Evolutionary conservation across 2,888 invertebrate species (phyloP).

Genomic region (Tipula confusa): DNA sequence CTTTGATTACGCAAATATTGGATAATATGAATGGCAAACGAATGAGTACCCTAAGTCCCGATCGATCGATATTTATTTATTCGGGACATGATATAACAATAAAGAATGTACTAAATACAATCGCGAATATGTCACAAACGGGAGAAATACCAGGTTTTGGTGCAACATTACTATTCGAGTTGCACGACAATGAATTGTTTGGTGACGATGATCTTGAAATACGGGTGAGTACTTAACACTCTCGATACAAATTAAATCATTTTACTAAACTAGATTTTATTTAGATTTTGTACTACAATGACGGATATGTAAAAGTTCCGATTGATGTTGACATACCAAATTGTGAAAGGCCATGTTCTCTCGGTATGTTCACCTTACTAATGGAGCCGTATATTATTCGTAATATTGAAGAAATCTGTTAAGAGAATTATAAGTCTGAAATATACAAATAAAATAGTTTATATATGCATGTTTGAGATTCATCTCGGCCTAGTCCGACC

Average conservation of each 20-base stretch:
- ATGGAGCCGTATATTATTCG: not conserved
- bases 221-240: conserved; percentile 52
- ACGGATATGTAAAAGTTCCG: not conserved
- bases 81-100: conserved; percentile 80
- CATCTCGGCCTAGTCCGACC: too few species aligned
- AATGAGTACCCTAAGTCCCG: conserved; percentile 47
- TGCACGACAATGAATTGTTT: conserved; percentile 54
- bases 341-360: conserved; percentile 21
- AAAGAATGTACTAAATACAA: conserved; percentile 67
- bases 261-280: too few species aligned
- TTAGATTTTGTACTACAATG: not conserved
- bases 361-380: not conserved
- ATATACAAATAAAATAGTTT: not conserved
- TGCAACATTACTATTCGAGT: conserved; percentile 67
- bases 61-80: conserved; percentile 61
- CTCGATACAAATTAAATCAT: too few species aligned
- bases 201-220: conserved; percentile 52
- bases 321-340: conserved; percentile 15
- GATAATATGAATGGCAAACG: conserved; percentile 57
- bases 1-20: conserved; percentile 62
- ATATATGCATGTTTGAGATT: too few species aligned
- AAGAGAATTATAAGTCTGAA: not conserved
- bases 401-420: not conserved
- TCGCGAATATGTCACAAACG: conserved; percentile 61
- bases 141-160: conserved; percentile 70